These are phyloP conservation scores for Labroides dimidiatus DNA, from an alignment of 2,797 vertebrate genomes.

Conservation along the genomic window DNA sequence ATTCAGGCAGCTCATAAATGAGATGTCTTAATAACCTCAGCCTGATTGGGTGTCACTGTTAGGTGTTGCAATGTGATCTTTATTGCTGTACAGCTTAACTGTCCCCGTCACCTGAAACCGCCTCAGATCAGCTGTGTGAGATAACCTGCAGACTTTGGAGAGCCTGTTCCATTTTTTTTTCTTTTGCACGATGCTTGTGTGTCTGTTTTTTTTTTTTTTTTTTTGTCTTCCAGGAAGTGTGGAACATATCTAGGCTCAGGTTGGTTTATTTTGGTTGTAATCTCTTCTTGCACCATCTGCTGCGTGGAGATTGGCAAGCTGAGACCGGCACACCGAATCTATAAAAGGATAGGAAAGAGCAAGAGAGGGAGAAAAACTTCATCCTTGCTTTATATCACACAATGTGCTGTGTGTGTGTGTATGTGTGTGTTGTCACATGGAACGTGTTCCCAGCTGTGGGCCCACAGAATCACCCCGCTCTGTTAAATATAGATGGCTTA, in stretches of 20 bases:
- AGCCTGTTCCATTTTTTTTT: constrained; percentile 16
- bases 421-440: constrained; percentile 41
- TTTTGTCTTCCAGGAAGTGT: constrained; percentile 40
- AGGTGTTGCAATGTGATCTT: constrained; percentile 48
- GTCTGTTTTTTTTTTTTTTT: constrained; percentile 5
- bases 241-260: constrained; percentile 51
- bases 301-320: constrained; percentile 44
- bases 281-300: constrained; percentile 66
- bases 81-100: constrained; percentile 62
- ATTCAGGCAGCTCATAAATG: constrained; percentile 41
- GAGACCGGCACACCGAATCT: constrained; percentile 26
- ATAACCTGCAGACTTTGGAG: constrained; percentile 26
- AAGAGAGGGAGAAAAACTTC: not conserved
- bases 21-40: constrained; percentile 39
- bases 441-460: constrained; percentile 51
- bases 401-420: constrained; percentile 18
- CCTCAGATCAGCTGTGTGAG: constrained; percentile 18
- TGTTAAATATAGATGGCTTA: constrained; percentile 78
- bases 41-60: constrained; percentile 45
- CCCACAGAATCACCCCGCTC: constrained; percentile 41
- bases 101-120: constrained; percentile 57
- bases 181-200: not conserved
- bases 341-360: constrained; percentile 36
- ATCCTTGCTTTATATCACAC: constrained; percentile 11
- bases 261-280: constrained; percentile 70